Evolutionary conservation across 1,140 invertebrate species (phyloP).

Genomic region (Schlechtendalia chinensis): DNA sequence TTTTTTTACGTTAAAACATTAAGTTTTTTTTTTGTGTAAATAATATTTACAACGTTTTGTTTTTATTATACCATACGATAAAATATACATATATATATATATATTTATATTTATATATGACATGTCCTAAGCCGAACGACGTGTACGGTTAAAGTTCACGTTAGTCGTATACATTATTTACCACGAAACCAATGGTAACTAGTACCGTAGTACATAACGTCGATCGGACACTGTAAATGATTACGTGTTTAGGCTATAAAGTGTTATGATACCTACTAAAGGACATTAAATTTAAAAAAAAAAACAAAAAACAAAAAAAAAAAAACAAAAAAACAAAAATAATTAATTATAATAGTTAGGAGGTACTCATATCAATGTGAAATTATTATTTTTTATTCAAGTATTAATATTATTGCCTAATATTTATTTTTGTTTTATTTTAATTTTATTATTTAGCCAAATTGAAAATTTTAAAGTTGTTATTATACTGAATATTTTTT

Average conservation of each 20-base stretch:
- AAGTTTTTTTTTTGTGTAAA: constrained; percentile 45
- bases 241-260: constrained; percentile 34
- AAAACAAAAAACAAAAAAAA: background rate
- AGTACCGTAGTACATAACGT: constrained; percentile 32
- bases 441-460: constrained; percentile 50
- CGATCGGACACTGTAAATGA: constrained; percentile 3
- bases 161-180: constrained; percentile 28
- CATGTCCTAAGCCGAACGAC: constrained; percentile 9
- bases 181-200: constrained; percentile 14
- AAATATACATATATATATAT: constrained; percentile 15
- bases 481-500: constrained; percentile 49
- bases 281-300: constrained; percentile 5
- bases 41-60: constrained; percentile 27
- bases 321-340: too few relatives aligned
- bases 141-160: background rate
- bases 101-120: too few relatives aligned
- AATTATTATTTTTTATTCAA: constrained; percentile 44
- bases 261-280: constrained; percentile 42
- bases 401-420: constrained; percentile 44
- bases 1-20: too few relatives aligned
- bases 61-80: constrained; percentile 31
- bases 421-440: constrained; percentile 47
- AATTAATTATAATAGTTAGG: too few relatives aligned
- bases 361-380: constrained; percentile 47
- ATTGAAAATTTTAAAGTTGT: constrained; percentile 50